Percentiles rank a stretch among this genome's conserved stretches.
Conservation (phyloP, 2,113 vertebrate species). For the Tapirus terrestris region DNA sequence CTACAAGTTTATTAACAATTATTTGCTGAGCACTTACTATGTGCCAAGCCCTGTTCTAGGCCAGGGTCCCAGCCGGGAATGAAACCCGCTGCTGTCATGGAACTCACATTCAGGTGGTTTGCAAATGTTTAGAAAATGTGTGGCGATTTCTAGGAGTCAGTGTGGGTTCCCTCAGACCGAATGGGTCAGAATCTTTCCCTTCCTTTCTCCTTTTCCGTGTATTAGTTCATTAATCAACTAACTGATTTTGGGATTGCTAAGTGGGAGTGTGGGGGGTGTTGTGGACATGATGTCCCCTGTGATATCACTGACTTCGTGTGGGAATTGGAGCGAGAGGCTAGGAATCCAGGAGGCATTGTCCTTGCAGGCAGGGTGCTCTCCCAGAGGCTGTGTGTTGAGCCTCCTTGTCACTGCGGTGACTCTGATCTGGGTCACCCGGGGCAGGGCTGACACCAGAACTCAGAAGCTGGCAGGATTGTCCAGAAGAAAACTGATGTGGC, state of each 20-base stretch:
- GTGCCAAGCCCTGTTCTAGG: not conserved
- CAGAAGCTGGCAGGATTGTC: not conserved
- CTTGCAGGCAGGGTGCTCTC: rapidly evolving
- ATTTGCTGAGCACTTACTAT: not conserved
- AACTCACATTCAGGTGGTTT: no score
- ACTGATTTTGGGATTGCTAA: not conserved
- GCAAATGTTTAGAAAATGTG: not conserved
- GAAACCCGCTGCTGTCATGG: not conserved
- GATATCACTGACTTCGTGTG: not conserved
- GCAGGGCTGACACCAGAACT: not conserved
- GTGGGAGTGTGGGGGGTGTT: not conserved
- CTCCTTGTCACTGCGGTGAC: not conserved
- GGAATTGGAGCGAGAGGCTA: not conserved
- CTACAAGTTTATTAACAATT: no score
- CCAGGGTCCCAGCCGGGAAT: not conserved
- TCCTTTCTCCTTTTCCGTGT: not conserved
- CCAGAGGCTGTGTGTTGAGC: not conserved
- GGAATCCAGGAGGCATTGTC: not conserved
- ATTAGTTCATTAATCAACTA: not conserved
- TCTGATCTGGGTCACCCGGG: not conserved
- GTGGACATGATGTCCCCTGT: not conserved
- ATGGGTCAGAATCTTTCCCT: not conserved
- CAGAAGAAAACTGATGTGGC: not conserved
- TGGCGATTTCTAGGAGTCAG: not conserved
- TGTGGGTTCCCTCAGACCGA: not conserved